Conservation (phyloP, 64 coral and sea anemone species). For the Exaiptasia diaphana region DNA sequence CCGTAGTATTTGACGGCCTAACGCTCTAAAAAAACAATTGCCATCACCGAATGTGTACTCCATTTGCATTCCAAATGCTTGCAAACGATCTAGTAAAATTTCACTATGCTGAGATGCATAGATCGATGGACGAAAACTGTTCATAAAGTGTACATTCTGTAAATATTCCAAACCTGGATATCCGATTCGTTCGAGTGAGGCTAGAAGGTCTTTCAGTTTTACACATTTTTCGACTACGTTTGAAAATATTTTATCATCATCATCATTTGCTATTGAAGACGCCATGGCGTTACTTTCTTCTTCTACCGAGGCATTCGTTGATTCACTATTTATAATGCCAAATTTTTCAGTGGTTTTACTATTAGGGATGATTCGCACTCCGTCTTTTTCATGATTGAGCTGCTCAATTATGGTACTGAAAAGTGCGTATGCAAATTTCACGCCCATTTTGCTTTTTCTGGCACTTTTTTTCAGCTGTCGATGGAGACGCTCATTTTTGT, state of each 20-base stretch:
- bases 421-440: neutral
- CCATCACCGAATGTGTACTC: neutral
- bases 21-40: neutral
- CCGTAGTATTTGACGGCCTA: neutral
- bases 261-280: neutral
- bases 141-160: neutral
- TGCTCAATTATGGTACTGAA: neutral
- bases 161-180: neutral
- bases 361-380: neutral
- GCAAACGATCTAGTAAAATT: neutral
- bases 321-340: neutral
- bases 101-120: neutral
- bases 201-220: neutral
- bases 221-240: neutral
- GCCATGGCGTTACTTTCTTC: neutral
- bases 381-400: neutral
- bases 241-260: neutral
- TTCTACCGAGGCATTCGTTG: neutral
- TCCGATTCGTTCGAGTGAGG: neutral
- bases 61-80: neutral
- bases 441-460: neutral
- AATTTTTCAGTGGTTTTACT: neutral
- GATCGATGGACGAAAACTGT: neutral
- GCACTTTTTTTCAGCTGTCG: neutral
- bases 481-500: neutral